Evolutionary conservation across 2,888 invertebrate species (phyloP).

Genomic region (Tipula helvola): DNA sequence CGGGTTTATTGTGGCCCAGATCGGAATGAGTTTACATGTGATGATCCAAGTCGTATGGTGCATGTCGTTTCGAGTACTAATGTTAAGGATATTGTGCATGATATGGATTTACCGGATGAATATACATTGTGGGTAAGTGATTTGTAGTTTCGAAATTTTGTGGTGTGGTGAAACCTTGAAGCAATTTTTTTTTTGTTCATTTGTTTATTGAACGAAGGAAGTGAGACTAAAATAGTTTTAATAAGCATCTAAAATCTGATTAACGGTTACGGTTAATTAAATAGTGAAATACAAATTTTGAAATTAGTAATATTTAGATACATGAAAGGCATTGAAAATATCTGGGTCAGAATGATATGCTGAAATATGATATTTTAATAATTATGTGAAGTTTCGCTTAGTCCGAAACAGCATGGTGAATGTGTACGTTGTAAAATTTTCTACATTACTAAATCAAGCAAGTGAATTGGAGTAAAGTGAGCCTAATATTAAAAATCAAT

Average conservation of each 20-base stretch:
- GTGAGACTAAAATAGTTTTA: neutral
- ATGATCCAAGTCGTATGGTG: constrained; percentile 20
- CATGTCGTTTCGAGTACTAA: constrained; percentile 16
- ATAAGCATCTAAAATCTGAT: neutral
- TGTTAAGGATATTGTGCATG: constrained; percentile 16
- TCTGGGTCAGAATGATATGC: neutral
- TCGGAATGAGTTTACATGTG: constrained; percentile 17
- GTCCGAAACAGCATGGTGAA: too few species aligned
- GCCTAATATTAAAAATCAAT: neutral
- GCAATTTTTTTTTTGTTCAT: neutral
- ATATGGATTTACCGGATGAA: constrained; percentile 18
- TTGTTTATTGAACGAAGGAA: neutral
- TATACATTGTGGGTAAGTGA: constrained; percentile 17
- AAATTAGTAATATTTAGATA: neutral
- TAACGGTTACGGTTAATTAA: neutral
- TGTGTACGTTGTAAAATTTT: too few species aligned
- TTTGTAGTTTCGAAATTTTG: neutral
- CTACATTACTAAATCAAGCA: neutral
- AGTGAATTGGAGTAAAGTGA: neutral
- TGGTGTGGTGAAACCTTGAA: neutral
- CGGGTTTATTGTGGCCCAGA: constrained; percentile 20
- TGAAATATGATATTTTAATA: neutral
- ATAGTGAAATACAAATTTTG: neutral
- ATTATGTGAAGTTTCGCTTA: neutral
- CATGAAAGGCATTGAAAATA: neutral